Evolutionary conservation across 2,888 invertebrate genomes (phyloP).

Genomic region (Nebria salina): DNA sequence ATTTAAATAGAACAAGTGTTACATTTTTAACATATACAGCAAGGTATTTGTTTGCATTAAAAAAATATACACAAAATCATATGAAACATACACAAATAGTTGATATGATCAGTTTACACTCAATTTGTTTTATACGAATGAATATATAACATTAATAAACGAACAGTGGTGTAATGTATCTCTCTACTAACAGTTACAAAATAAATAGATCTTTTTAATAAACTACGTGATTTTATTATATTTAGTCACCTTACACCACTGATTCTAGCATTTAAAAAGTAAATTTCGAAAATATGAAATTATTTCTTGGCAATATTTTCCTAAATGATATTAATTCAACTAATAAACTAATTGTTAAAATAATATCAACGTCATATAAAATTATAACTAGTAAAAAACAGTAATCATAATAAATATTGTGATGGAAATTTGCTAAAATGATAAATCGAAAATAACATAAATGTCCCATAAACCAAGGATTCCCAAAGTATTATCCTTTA

Average conservation of each 20-base stretch:
- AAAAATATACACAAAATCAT: background rate
- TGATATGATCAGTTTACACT: background rate
- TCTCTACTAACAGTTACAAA: background rate
- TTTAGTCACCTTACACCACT: background rate
- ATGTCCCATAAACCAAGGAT: background rate
- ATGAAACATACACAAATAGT: background rate
- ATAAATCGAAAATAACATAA: background rate
- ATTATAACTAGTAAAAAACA: background rate
- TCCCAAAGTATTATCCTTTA: background rate
- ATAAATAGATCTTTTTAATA: background rate
- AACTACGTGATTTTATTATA: background rate
- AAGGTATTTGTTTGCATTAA: background rate
- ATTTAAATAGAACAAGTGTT: too few species aligned
- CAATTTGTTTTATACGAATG: background rate
- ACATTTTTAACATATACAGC: too few species aligned
- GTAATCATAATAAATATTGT: background rate
- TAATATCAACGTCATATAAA: background rate
- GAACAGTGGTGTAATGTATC: background rate
- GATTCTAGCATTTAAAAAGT: background rate
- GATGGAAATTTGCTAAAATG: background rate
- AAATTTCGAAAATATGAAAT: background rate
- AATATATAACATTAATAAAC: background rate
- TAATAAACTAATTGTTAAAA: background rate
- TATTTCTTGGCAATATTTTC: too few species aligned
- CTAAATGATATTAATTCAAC: too few species aligned